Percentiles rank a stretch among this genome's conserved stretches.
phyloP scores from a whole-genome alignment of 2,797 vertebrate species.

The Pelobates cultripes region DNA sequence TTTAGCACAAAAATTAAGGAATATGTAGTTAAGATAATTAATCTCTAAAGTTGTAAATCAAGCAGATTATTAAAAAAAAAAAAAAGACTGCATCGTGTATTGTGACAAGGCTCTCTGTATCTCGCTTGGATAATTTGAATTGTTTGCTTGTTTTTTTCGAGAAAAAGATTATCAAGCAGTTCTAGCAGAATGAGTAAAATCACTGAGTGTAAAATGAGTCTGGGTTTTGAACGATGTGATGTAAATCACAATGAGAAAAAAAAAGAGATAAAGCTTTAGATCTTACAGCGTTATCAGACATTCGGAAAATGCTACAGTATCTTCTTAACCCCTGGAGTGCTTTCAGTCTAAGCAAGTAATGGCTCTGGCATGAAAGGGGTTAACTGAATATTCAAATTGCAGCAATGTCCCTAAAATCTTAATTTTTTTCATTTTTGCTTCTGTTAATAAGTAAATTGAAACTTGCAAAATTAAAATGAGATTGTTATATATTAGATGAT shows the following conservation, averaged over 20 bases:
- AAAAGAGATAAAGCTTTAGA: conserved; percentile 2
- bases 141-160: conserved; percentile 31
- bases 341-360: neutral
- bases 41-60: conserved; percentile 20
- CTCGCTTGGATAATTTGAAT: conserved; percentile 12
- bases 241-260: conserved; percentile 32
- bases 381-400: no score
- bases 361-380: neutral
- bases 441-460: no score
- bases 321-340: neutral
- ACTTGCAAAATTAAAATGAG: no score
- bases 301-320: neutral
- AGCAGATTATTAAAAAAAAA: neutral
- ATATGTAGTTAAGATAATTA: conserved; percentile 29
- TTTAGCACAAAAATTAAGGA: conserved; percentile 17
- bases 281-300: conserved; percentile 1
- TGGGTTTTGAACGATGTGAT: conserved; percentile 31
- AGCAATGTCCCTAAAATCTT: no score
- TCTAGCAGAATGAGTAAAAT: conserved; percentile 31
- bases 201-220: conserved; percentile 28
- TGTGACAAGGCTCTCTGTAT: conserved; percentile 25
- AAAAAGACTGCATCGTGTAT: conserved; percentile 15
- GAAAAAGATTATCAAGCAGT: conserved; percentile 32
- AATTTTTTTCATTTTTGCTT: no score
- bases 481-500: no score